Evolutionary conservation across 2,888 invertebrate species (phyloP), one percentile per base, ranked within the genome.

Genomic region (Drosophila recens): DNA sequence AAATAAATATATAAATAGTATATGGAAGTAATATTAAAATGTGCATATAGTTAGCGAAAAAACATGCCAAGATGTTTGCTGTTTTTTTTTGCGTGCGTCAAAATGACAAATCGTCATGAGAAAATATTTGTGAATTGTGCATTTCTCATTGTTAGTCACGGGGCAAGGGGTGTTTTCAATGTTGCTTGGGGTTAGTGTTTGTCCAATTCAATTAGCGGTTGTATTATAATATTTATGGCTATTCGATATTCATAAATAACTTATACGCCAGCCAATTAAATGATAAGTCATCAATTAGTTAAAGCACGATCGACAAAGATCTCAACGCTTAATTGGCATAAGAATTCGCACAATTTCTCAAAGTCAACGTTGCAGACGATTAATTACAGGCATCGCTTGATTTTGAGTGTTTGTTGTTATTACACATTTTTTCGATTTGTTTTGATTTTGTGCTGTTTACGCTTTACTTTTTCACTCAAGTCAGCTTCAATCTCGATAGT

Each of bases 281-380:
- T 59, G 53, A 62, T 64, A 64, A 59, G 43, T 40, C 57, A 75
- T 70, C 67, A 75, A 54, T 57, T 61, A 54, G 33, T 30, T 17
- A 33, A 30, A 13, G 30, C 5, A 10, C 40, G 23, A 62, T 17
- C 34, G 20, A 20, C 40, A 23, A 11, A 52, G 38, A 52, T 20
- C 45, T 53, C 48, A 42, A 34, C 23, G 20, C 20, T n/a, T 52
- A 59, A 30, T 20, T 40, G 34, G 61, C 65, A 66, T 36, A 61
- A 34, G 53, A 67, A 65, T 63, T 79, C 79, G 46, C 64, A 63
- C 75, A 70, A 72, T 76, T 82, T 62, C 74, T 84, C 76, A 79
- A 84, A 81, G 84, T 86, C 84, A 82, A 75, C 23, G 6, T 36
- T 10, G 53, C 61, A 48, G 27, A 42, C 67, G 68, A 87, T 87